A percentile compares a stretch with the other conserved stretches of the same genome.
phyloP scores from a whole-genome alignment of 2,888 invertebrate genomes.

The Dryomyza anilis region DNA sequence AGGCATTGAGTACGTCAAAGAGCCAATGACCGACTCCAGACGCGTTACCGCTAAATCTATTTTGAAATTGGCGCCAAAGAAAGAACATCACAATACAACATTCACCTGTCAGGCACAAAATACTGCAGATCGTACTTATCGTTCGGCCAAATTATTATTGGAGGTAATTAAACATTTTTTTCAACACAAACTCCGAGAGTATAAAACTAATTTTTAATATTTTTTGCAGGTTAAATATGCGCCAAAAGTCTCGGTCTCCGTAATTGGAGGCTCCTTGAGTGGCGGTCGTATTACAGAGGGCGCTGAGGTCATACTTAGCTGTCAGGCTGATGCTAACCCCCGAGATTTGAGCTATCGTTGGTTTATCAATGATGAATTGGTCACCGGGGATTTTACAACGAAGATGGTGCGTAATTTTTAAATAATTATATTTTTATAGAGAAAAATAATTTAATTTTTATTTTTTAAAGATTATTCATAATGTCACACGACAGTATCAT shows the following conservation, averaged over 20 bases:
- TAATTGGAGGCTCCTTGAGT: conserved; percentile 65
- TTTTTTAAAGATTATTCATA: conserved; percentile 68
- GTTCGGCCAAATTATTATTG: conserved; percentile 78
- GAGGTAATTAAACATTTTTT: too few species aligned
- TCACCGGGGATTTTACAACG: conserved; percentile 79
- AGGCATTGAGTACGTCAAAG: conserved; percentile 78
- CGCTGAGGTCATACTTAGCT: conserved; percentile 78
- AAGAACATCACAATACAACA: conserved; percentile 87
- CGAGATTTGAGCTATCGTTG: conserved; percentile 82
- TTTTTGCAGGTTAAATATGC: conserved; percentile 80
- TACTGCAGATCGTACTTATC: conserved; percentile 84
- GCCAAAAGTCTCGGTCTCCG: conserved; percentile 81
- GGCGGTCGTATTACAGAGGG: conserved; percentile 78
- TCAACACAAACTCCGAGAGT: too few species aligned
- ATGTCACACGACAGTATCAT: conserved; percentile 82
- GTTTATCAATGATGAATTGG: conserved; percentile 83
- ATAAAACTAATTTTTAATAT: too few species aligned
- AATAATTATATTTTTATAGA: not conserved
- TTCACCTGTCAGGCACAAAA: conserved; percentile 93
- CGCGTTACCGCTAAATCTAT: conserved; percentile 84
- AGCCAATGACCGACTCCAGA: conserved; percentile 78
- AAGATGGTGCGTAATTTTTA: conserved; percentile 72
- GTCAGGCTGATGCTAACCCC: conserved; percentile 90
- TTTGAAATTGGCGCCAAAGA: conserved; percentile 81
- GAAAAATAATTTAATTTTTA: not conserved